Percentiles rank a stretch among this genome's conserved stretches.
Conservation (phyloP, 2,113 vertebrate species). For the Nestor notabilis region DNA sequence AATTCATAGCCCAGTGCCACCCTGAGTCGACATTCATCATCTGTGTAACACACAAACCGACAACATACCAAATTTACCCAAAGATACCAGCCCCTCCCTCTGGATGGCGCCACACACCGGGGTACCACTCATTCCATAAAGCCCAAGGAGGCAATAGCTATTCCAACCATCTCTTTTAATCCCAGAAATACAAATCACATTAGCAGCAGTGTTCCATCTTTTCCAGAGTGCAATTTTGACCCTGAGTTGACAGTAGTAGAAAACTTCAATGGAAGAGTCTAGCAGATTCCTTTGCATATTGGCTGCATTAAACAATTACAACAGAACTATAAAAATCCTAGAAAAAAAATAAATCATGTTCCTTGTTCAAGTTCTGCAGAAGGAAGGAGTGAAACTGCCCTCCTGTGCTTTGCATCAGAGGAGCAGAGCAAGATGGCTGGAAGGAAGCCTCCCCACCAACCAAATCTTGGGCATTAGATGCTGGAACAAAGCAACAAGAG, state of each 20-base stretch:
- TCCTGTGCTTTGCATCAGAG: neutral
- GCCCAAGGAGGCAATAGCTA: neutral
- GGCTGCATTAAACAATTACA: constrained; percentile 50
- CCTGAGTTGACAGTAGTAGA: constrained; percentile 66
- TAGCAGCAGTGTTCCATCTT: constrained; percentile 40
- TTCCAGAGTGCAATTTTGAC: constrained; percentile 49
- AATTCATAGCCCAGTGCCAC: neutral
- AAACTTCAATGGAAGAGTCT: constrained; percentile 41
- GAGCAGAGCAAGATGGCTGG: neutral
- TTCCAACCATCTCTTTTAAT: constrained; percentile 40
- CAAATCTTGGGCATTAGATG: neutral
- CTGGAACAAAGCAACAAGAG: neutral
- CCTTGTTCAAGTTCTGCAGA: constrained; percentile 53
- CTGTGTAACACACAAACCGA: neutral
- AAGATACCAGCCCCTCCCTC: neutral
- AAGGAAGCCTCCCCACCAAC: neutral
- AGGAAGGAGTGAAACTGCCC: neutral
- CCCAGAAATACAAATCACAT: constrained; percentile 36
- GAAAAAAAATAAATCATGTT: neutral
- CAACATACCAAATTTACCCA: neutral
- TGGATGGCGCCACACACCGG: neutral
- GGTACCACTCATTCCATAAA: neutral
- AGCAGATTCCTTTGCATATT: constrained; percentile 45
- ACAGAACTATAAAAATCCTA: constrained; percentile 54
- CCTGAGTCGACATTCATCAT: neutral